Percentiles rank a stretch among this genome's conserved stretches.
phyloP scores from a whole-genome alignment of 2,797 vertebrate genomes.

The Echeneis naucrates region DNA sequence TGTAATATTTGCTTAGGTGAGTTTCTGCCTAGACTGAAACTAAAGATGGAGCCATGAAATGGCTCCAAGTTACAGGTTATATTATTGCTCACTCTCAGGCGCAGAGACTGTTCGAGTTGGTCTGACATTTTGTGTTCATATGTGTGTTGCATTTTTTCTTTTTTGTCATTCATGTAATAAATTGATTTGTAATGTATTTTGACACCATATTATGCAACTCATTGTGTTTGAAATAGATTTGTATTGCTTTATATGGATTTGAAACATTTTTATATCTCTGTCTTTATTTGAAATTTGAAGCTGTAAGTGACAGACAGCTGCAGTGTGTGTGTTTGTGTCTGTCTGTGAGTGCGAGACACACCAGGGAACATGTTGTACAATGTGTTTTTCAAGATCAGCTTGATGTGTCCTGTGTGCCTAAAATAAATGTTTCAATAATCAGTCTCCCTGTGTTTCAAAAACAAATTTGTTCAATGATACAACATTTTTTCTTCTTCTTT shows the following conservation, averaged over 20 bases:
- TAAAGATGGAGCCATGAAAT: slow-evolving; percentile 54
- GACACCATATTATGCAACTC: neutral
- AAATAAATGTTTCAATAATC: neutral
- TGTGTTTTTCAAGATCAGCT: slow-evolving; percentile 45
- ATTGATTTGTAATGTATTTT: slow-evolving; percentile 34
- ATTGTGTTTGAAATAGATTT: neutral
- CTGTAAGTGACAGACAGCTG: slow-evolving; percentile 28
- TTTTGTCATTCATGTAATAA: slow-evolving; percentile 23
- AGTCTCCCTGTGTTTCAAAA: neutral
- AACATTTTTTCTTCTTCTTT: neutral
- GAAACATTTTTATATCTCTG: slow-evolving; percentile 8
- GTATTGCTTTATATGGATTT: neutral
- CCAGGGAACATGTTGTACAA: slow-evolving; percentile 20
- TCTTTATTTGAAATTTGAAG: neutral
- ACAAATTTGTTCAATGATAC: neutral
- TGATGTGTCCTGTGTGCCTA: slow-evolving; percentile 25
- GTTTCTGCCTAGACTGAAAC: slow-evolving; percentile 77
- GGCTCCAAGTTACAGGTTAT: slow-evolving; percentile 39
- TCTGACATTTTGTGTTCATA: neutral
- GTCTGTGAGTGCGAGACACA: slow-evolving; percentile 9
- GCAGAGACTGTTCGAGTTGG: slow-evolving; percentile 19
- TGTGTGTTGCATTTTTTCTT: too few species aligned
- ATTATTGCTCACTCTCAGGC: slow-evolving; percentile 9
- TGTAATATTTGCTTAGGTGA: slow-evolving; percentile 81
- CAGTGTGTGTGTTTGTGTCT: neutral